Conservation (phyloP, 2,797 vertebrate genomes). For the Gastrophryne carolinensis region DNA sequence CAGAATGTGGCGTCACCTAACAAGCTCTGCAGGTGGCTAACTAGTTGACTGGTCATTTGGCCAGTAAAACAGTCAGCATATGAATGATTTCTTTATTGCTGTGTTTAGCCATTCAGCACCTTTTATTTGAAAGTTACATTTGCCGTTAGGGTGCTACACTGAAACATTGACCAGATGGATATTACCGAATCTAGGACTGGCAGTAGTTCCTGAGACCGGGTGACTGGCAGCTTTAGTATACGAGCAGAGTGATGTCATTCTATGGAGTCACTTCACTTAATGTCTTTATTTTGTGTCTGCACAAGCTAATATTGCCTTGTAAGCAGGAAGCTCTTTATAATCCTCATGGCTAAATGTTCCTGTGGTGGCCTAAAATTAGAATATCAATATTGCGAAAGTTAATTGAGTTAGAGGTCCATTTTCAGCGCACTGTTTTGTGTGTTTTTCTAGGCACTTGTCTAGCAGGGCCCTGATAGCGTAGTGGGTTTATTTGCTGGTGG, state of each 20-base stretch:
- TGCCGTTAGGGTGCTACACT: no score
- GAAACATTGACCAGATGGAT: no score
- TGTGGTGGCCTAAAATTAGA: conserved; percentile 1
- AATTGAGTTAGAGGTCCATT: conserved; percentile 28
- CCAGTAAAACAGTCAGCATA: no score
- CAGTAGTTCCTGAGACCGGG: background rate
- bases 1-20: no score
- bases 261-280: background rate
- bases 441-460: conserved; percentile 11
- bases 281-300: background rate
- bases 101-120: no score
- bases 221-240: background rate
- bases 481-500: conserved; percentile 55
- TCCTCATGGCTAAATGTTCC: conserved; percentile 4
- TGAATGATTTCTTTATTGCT: no score
- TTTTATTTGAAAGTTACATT: no score
- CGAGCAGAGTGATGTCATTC: background rate
- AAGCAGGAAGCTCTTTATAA: conserved; percentile 6
- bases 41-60: no score
- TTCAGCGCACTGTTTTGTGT: conserved; percentile 33
- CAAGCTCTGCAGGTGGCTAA: no score
- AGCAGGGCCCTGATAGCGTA: conserved; percentile 46
- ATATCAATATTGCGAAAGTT: conserved; percentile 8
- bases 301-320: conserved; percentile 23
- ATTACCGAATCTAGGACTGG: background rate